phyloP scores from a whole-genome alignment of 2,113 vertebrate genomes.

The Lates calcarifer region DNA sequence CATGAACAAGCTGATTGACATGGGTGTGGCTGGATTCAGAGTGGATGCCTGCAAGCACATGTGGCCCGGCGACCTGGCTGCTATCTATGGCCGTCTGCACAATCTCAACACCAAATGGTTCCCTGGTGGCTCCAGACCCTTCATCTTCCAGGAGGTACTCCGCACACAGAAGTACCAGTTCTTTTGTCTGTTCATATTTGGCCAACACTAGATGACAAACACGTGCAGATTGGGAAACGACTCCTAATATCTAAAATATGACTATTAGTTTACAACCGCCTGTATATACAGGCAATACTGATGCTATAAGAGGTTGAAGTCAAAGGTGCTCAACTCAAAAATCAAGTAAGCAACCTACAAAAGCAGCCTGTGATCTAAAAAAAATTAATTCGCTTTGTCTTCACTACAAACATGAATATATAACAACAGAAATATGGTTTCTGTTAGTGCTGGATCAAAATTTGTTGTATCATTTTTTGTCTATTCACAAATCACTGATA shows the following conservation, averaged over 20 bases:
- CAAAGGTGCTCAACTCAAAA: neutral
- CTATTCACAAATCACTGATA: neutral
- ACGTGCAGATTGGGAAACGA: neutral
- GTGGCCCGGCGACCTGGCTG: conserved; percentile 91
- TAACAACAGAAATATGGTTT: neutral
- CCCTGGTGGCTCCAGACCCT: conserved; percentile 82
- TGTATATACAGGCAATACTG: neutral
- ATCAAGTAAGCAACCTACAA: neutral
- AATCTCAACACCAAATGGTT: conserved; percentile 90
- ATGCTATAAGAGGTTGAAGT: neutral
- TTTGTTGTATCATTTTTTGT: neutral
- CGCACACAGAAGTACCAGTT: neutral
- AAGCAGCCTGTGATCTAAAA: neutral
- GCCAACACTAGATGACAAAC: conserved; percentile 12
- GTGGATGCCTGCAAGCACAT: conserved; percentile 94
- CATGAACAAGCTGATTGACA: conserved; percentile 89
- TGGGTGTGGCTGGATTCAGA: conserved; percentile 93
- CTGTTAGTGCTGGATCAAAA: neutral
- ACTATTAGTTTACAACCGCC: neutral
- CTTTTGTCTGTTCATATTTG: neutral
- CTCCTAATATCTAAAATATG: neutral
- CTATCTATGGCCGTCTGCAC: conserved; percentile 79
- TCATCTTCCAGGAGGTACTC: conserved; percentile 94
- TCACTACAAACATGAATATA: neutral
- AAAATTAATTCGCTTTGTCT: neutral